Evolutionary conservation across 1,140 invertebrate genomes (phyloP), one percentile per base, ranked within the genome.

Genomic region (Lucilia cuprina): DNA sequence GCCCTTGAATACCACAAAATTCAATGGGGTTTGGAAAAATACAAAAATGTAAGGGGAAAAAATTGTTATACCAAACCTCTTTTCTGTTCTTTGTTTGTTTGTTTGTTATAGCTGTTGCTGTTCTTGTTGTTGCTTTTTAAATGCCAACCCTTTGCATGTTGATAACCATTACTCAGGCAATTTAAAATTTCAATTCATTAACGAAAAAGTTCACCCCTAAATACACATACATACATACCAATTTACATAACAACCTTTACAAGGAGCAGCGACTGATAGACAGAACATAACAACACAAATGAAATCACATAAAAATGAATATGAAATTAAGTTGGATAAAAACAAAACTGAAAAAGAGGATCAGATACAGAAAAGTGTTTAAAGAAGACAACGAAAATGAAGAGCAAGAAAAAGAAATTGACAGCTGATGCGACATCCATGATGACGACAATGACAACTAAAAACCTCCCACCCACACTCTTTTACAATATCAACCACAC

Each of bases 161-260:
- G 65, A 4, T n/a, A 70, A 70, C 65, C 65, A 70, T 70, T 70
- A 70, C 65, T 70, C 65, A 21, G 65, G n/a, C 65, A 70, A 70
- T 70, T 70, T 70, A 70, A 70, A 70, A 70, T 70, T 70, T 70
- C 65, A 70, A 70, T 70, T 70, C 65, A 70, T 70, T 70, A 70
- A 70, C 65, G 65, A 5, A 9, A 70, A 70, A 70, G 65, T 70
- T 70, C 65, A 70, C 65, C 65, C 65, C 65, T 8, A 65, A 8
- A 70, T n/a, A 55, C 50, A 70, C 21, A 21, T 21, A 21, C n/a
- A 5, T 17, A 21, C 21, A 70, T n/a, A 60, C 7, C 14, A n/a
- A 14, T 60, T n/a, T 60, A 60, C 55, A 12, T 60, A 30, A 60
- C 14, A n/a, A 14, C 14, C 55, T 30, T 30, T 30, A 30, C 25